phyloP scores from a whole-genome alignment of 2,113 vertebrate genomes.

The Chaetorhynchus papuensis region DNA sequence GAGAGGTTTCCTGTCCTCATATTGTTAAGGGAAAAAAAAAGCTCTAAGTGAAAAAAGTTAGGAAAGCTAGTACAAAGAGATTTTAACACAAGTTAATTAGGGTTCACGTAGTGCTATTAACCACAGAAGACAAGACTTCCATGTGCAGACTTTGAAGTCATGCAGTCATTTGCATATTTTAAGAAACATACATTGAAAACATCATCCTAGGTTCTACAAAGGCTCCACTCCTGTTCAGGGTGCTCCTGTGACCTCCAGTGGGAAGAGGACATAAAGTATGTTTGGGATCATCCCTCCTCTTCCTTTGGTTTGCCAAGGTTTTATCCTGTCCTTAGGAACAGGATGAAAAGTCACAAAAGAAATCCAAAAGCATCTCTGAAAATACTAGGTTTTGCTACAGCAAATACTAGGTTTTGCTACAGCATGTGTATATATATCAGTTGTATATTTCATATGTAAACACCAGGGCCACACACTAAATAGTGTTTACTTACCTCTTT shows the following conservation, averaged over 20 bases:
- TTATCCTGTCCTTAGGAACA: not conserved
- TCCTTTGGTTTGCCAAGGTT: not conserved
- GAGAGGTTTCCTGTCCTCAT: conserved; percentile 51
- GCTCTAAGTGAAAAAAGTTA: not conserved
- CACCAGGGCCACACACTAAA: not conserved
- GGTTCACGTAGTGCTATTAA: not conserved
- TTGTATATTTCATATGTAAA: not conserved
- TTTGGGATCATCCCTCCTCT: not conserved
- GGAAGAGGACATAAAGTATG: not conserved
- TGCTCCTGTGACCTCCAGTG: not conserved
- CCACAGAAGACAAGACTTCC: not conserved
- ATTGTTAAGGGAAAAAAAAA: conserved; percentile 28
- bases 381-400: not conserved
- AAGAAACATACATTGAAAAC: not conserved
- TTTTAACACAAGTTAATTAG: not conserved
- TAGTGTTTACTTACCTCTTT: not conserved
- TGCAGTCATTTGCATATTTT: not conserved
- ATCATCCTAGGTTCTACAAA: not conserved
- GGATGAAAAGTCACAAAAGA: not conserved
- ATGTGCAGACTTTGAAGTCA: not conserved
- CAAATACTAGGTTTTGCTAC: not conserved
- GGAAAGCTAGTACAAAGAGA: conserved; percentile 15
- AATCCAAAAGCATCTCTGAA: not conserved
- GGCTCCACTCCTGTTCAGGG: not conserved
- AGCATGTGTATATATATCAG: not conserved